phyloP scores from a whole-genome alignment of 2,797 vertebrate species.

The Synaphobranchus kaupii region DNA sequence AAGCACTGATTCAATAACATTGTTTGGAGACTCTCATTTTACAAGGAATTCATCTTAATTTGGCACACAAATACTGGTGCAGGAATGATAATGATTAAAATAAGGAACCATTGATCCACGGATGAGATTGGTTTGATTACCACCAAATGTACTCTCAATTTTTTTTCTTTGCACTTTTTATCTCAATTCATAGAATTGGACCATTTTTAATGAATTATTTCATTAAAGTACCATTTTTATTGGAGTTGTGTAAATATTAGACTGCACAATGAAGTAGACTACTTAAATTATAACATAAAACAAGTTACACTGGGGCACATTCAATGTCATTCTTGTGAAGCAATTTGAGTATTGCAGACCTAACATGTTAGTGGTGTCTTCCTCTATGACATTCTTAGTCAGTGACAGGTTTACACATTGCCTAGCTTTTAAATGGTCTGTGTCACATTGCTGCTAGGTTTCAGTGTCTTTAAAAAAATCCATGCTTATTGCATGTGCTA shows the following conservation, averaged over 20 bases:
- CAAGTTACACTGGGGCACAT: too few relatives aligned
- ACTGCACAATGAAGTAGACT: too few relatives aligned
- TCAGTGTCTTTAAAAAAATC: neutral
- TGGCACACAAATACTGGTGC: neutral
- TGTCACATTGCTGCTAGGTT: neutral
- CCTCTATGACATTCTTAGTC: neutral
- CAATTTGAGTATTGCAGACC: too few relatives aligned
- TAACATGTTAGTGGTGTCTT: neutral
- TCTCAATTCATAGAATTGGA: neutral
- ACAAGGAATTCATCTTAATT: neutral
- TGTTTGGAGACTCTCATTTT: neutral
- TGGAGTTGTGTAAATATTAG: too few relatives aligned
- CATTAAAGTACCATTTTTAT: neutral
- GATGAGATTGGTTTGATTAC: neutral
- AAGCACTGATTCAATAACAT: neutral
- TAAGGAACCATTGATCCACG: neutral
- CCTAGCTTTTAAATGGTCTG: neutral
- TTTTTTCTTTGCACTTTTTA: neutral
- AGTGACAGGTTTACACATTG: neutral
- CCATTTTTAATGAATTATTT: neutral
- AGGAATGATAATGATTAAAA: neutral
- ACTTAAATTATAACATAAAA: too few relatives aligned
- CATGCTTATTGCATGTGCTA: neutral
- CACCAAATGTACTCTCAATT: neutral
- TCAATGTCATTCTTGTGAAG: too few relatives aligned